Percentiles rank a stretch among this genome's conserved stretches.
These are phyloP conservation scores for Hippocampus guttulatus DNA, from an alignment of 2,113 vertebrate species.

Conservation along the genomic window DNA sequence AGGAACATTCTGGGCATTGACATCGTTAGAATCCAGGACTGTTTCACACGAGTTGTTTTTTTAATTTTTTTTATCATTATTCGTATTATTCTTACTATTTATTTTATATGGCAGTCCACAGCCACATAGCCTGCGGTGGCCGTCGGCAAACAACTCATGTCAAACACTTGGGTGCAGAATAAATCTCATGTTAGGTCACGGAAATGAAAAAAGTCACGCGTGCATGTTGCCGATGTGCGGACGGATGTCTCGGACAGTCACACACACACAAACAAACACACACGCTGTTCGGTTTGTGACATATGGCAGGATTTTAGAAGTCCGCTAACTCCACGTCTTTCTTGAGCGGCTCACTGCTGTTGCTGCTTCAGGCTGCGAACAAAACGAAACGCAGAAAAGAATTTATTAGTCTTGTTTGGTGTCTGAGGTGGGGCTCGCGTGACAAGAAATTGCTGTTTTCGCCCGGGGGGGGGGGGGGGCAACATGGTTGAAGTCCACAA, in stretches of 20 bases:
- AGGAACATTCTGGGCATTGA: constrained; percentile 56
- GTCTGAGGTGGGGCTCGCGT: constrained; percentile 21
- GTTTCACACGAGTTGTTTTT: constrained; percentile 49
- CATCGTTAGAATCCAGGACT: constrained; percentile 61
- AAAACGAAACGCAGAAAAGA: constrained; percentile 42
- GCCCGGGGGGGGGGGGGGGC: constrained; percentile 11
- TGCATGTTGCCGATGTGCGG: constrained; percentile 20
- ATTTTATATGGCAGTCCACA: constrained; percentile 39
- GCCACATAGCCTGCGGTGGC: constrained; percentile 17
- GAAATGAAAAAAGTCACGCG: constrained; percentile 29
- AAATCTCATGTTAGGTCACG: constrained; percentile 41
- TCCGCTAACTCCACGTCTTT: constrained; percentile 38
- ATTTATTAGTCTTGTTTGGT: constrained; percentile 49
- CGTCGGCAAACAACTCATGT: constrained; percentile 36
- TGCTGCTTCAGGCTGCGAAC: constrained; percentile 69
- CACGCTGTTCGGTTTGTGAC: constrained; percentile 21
- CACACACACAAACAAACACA: not conserved
- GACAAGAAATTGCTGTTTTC: constrained; percentile 40
- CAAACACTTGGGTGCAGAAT: constrained; percentile 49
- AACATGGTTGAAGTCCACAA: constrained; percentile 15
- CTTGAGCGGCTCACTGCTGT: constrained; percentile 62
- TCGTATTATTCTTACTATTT: not conserved
- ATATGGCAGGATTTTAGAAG: constrained; percentile 37
- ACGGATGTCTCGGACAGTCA: constrained; percentile 14
- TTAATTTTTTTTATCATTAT: not conserved